These are phyloP conservation scores for Phyllotreta cruciferae DNA, from an alignment of 2,888 invertebrate species.

Conservation along the genomic window DNA sequence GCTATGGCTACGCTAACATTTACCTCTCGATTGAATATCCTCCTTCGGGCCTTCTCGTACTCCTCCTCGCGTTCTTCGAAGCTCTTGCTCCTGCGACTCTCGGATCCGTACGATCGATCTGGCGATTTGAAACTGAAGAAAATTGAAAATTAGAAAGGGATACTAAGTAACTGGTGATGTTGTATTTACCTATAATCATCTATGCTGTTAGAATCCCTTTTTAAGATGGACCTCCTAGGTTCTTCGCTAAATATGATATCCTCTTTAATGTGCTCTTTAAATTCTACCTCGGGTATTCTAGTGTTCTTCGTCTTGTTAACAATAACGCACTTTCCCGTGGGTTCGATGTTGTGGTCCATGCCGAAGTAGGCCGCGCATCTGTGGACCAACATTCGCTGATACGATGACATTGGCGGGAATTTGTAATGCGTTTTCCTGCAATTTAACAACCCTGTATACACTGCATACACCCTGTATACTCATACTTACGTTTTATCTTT, in stretches of 20 bases:
- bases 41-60: constrained; percentile 82
- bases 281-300: constrained; percentile 73
- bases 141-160: not conserved
- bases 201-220: constrained; percentile 81
- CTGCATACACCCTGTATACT: not conserved
- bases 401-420: constrained; percentile 93
- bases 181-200: constrained; percentile 65
- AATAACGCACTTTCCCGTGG: constrained; percentile 81
- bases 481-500: constrained; percentile 77
- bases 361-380: constrained; percentile 93
- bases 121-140: constrained; percentile 65
- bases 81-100: constrained; percentile 78
- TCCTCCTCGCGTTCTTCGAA: constrained; percentile 92
- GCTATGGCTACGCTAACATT: not conserved
- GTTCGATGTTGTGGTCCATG: constrained; percentile 92
- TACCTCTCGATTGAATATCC: constrained; percentile 78
- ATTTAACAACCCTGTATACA: not conserved
- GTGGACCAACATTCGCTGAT: constrained; percentile 95
- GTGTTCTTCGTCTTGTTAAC: constrained; percentile 81
- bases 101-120: constrained; percentile 68
- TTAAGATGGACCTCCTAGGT: constrained; percentile 79
- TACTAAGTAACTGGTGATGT: not conserved
- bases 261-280: constrained; percentile 74
- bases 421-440: constrained; percentile 76
- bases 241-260: constrained; percentile 71